Conservation (phyloP, 2,113 vertebrate genomes). For the Axis porcinus region DNA sequence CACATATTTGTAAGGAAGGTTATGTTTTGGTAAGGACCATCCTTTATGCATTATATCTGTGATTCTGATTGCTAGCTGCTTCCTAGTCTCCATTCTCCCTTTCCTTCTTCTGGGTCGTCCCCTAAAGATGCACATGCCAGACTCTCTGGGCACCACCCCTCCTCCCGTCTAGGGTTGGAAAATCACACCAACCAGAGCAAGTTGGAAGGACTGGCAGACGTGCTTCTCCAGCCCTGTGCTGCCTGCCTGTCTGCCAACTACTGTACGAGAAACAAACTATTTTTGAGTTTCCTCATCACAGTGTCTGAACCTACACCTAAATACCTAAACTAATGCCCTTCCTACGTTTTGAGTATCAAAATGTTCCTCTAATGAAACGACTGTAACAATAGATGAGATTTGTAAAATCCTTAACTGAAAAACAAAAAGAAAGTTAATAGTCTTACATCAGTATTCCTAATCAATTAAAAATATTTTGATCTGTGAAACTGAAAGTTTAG, state of each 20-base stretch:
- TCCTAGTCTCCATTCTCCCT: not conserved
- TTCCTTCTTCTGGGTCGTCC: not conserved
- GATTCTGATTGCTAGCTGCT: not conserved
- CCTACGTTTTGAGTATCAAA: not conserved
- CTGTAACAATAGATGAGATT: not conserved
- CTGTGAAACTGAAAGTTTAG: not conserved
- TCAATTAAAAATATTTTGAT: conserved; percentile 16
- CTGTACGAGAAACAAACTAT: not conserved
- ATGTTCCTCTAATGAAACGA: not conserved
- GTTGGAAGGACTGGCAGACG: not conserved
- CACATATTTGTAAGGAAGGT: not conserved
- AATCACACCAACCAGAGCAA: not conserved
- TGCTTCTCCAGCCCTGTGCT: not conserved
- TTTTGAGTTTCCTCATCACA: not conserved
- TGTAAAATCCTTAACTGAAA: not conserved
- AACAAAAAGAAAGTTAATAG: not conserved
- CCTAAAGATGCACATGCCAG: not conserved
- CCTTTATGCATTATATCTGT: not conserved
- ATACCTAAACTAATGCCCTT: not conserved
- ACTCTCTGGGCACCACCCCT: not conserved
- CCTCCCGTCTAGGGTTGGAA: not conserved
- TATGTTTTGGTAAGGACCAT: not conserved
- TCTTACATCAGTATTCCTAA: not conserved
- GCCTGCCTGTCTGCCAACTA: not conserved
- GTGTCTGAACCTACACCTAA: not conserved